Evolutionary conservation across 2,797 vertebrate genomes (phyloP), one percentile per base, ranked within the genome.

Genomic region (Cossypha dichroa): DNA sequence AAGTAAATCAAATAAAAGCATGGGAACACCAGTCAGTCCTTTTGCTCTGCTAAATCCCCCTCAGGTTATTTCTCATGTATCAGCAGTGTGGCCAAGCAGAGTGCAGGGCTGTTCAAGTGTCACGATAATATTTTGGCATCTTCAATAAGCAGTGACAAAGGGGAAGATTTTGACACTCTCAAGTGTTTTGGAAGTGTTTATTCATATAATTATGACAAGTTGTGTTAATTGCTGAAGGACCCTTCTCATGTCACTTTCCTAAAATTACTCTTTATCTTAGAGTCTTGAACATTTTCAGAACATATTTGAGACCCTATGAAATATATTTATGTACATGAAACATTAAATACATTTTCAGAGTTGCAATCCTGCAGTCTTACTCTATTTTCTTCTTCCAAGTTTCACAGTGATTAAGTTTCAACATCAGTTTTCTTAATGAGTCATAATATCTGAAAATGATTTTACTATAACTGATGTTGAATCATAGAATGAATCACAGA

Each of bases 1-100:
- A 96, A 94, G 52, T 78, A 86, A 95, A 97, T 95, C 85, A 95
- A 88, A 96, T 85, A 94, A 91, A 83, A 36, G 58, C 73, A 91
- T 45, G 68, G 70, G 66, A 95, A 82, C 66, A 49, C 48, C 45
- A 91, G 59, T 46, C 60, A 76, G 88, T 84, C 55, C 18, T 10
- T 58, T 52, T 90, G 41, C 41, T 77, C 91, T 94, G 17, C 56
- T 72, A 95, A 91, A 90, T 90, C 54, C 31, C 25, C 63, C 51
- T 94, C 88, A 90, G 79, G 75, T 77, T 96, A 58, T 94, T 85
- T 94, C 69, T 91, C 70, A 68, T 58, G 21, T 69, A 85, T 75
- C 83, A 93, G 56, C 48, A 91, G 73, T 23, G 41, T 82, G 33
- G 62, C 79, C 68, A 82, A 81, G 52, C 33, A 94, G 76, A 67